Evolutionary conservation across 2,113 vertebrate species (phyloP).

Genomic region (Equus przewalskii): DNA sequence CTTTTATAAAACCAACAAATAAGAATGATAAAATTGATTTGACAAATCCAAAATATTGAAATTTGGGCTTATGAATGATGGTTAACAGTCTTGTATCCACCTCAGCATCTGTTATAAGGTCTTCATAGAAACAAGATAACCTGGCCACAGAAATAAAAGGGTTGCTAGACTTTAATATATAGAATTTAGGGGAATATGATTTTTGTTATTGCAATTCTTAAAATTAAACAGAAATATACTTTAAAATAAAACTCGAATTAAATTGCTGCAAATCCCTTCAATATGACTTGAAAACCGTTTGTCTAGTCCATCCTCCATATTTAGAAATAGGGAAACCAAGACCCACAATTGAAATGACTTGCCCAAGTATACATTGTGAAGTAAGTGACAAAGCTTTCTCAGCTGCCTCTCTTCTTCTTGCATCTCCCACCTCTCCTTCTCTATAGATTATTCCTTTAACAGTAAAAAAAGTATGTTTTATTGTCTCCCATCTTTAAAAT

Average conservation of each 20-base stretch:
- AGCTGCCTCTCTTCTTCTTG: not conserved
- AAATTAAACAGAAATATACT: not conserved
- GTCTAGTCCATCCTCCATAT: not conserved
- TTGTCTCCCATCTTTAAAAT: conserved; percentile 9
- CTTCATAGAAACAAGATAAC: not conserved
- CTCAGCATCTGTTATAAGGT: not conserved
- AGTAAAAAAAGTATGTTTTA: not conserved
- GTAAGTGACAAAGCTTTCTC: not conserved
- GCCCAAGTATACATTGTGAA: not conserved
- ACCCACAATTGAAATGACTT: not conserved
- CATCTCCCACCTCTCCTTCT: not conserved
- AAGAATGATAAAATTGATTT: not conserved
- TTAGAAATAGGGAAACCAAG: not conserved
- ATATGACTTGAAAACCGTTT: not conserved
- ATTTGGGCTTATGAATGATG: not conserved
- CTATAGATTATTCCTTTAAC: not conserved
- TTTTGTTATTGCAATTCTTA: not conserved
- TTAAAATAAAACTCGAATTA: conserved; percentile 6
- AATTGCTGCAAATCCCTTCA: not conserved
- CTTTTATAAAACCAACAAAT: not conserved
- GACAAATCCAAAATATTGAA: conserved; percentile 31
- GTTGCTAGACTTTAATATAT: not conserved
- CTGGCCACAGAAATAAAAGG: not conserved
- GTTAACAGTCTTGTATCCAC: not conserved
- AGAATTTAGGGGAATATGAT: not conserved